These are phyloP conservation scores for Chrysochloris asiatica DNA, from an alignment of 2,113 vertebrate species.

Conservation along the genomic window DNA sequence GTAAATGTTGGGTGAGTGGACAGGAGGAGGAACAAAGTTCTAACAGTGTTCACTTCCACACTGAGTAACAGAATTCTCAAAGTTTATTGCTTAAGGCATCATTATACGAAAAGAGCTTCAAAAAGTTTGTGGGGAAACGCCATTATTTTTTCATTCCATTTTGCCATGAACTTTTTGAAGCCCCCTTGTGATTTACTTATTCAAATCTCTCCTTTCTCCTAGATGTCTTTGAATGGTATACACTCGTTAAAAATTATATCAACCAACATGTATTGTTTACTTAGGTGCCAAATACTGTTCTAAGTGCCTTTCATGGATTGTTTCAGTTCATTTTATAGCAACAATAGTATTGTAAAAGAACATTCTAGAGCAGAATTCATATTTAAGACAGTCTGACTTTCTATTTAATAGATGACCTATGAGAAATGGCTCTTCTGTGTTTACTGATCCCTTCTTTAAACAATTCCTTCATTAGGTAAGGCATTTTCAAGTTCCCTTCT, in stretches of 20 bases:
- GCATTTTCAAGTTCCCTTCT: slow-evolving; percentile 71
- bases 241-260: slow-evolving; percentile 19
- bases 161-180: too few species aligned
- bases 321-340: background rate
- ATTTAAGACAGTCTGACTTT: slow-evolving; percentile 47
- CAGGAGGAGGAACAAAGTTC: slow-evolving; percentile 29
- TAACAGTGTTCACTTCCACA: slow-evolving; percentile 11
- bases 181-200: background rate
- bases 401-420: slow-evolving; percentile 51
- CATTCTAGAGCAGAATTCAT: background rate
- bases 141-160: too few species aligned
- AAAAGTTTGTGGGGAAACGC: too few species aligned
- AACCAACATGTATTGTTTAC: background rate
- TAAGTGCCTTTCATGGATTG: background rate
- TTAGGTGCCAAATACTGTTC: background rate
- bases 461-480: slow-evolving; percentile 59
- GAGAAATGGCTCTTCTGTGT: slow-evolving; percentile 43
- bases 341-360: background rate
- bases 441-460: background rate
- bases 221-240: slow-evolving; percentile 57
- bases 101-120: background rate
- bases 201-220: slow-evolving; percentile 59
- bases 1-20: slow-evolving; percentile 6
- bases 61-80: slow-evolving; percentile 36
- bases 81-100: background rate